Evolutionary conservation across 92 coral and sea anemone species (phyloP), one percentile per base, ranked within the genome.

Genomic region (Nematostella vectensis): DNA sequence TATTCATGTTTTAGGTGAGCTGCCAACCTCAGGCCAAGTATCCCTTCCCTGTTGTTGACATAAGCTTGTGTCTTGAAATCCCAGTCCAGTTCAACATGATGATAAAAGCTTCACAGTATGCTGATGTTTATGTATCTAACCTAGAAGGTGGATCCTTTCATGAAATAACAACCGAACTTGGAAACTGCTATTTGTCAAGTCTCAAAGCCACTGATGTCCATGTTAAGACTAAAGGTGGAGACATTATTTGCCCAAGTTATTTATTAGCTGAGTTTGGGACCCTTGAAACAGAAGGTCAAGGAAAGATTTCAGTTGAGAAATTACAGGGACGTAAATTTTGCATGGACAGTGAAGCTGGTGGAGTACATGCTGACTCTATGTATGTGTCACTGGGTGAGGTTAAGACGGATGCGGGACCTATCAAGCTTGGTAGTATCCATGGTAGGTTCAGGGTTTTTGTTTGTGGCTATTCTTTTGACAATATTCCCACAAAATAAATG

Each of bases 401-500:
- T 13, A 62, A 61, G 27, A 70, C 93, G 20, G 52, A 67, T 17
- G 25, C 48, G 39, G 98, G 98, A 25, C 43, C 57, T 18, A 50
- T 91, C 36, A 59, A 31, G 27, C 79, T 91, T 27, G 98, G 98
- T 2, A 88, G 87, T 54, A 77, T 80, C 2, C 98, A 91, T 78
- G 98, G 98, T 87, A 44, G 57, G 96, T 50, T 18, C 40, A 6
- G 40, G 15, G 6, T 6, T 15, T 33, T 0, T 65, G 6, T 56
- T 21, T 29, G 20, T 48, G 59, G 18, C 53, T 47, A 47, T 37
- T 37, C 11, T 18, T 25, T 18, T 52, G 10, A 48, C 54, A 12
- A n/a, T n/a, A n/a, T n/a, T n/a, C n/a, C n/a, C n/a, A n/a, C n/a
- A n/a, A n/a, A n/a, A n/a, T n/a, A n/a, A n/a, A n/a, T n/a, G n/a